Conservation (phyloP, 2,113 vertebrate genomes). For the Otis tarda region DNA sequence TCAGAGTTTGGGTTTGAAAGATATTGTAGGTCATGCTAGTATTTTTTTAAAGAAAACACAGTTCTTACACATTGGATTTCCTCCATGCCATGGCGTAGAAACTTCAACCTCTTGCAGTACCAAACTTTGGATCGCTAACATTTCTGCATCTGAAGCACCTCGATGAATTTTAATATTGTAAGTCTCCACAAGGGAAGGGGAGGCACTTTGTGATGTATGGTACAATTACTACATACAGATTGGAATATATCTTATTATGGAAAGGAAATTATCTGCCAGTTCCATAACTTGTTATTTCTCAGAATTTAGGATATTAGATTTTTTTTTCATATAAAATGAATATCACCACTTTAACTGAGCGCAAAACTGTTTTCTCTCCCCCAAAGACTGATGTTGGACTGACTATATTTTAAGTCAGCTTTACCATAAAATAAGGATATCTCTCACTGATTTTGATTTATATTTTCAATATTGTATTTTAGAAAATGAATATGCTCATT, state of each 20-base stretch:
- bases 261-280: not conserved
- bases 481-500: not conserved
- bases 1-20: not conserved
- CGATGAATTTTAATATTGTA: not conserved
- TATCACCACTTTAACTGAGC: not conserved
- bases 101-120: not conserved
- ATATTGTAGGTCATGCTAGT: not conserved
- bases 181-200: not conserved
- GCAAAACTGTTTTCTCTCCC: not conserved
- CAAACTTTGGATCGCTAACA: not conserved
- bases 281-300: not conserved
- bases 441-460: not conserved
- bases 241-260: not conserved
- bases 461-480: constrained; percentile 30
- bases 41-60: not conserved
- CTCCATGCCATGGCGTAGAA: not conserved
- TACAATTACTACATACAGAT: not conserved
- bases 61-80: not conserved
- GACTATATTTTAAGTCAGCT: not conserved
- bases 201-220: not conserved
- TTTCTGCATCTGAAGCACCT: not conserved
- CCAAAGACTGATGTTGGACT: not conserved
- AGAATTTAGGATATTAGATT: not conserved
- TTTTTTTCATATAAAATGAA: not conserved
- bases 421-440: not conserved